Base-by-base conservation (phyloP, 1,140 invertebrate species). In the Acromyrmex heyeri region DNA sequence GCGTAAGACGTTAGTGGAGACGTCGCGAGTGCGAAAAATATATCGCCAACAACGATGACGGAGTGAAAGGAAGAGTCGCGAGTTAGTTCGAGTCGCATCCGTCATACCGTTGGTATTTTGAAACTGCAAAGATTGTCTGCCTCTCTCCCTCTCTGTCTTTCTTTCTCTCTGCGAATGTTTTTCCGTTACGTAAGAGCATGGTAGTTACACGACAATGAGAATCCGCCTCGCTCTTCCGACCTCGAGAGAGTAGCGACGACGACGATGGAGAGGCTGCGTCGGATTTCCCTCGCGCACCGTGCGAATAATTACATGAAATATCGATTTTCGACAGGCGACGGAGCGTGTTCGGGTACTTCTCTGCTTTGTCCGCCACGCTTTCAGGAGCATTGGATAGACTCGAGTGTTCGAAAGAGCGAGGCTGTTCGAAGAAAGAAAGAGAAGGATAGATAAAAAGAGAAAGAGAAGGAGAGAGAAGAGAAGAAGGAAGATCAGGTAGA, bases 401-500 rank as follows among this genome's bases (percentile, higher is more conserved):
- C n/a, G 57, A 50, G 72, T 67, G 62, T 8, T 57, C 10, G 59
- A 44, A 21, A 38, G n/a, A 77, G 27, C 81, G 53, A 64, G n/a
- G 82, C 30, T 16, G 27, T 21, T 50, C 38, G 44, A 16, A 30
- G 64, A 65, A 64, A 30, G 27, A 78, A 30, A 38, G 62, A 24
- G 69, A 21, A 2, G 21, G 30, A 57, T 10, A n/a, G 34, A 30
- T 1, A 48, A 10, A 12, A 16, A 77, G 34, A 77, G 59, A 7
- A 4, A 50, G 21, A 30, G 16, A 77, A 44, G 61, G 64, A 61
- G 44, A 72, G 64, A 72, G 70, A 86, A 38, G 70, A 73, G 69
- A 50, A 76, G 62, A 27, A 30, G 50, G 70, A 87, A 85, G 77
- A 87, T 73, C 92, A 92, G 91, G 92, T 93, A 93, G 87, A 90